A percentile compares a stretch with the other conserved stretches of the same genome.
phyloP scores from a whole-genome alignment of 2,888 invertebrate species.

The Anorthoa munda region DNA sequence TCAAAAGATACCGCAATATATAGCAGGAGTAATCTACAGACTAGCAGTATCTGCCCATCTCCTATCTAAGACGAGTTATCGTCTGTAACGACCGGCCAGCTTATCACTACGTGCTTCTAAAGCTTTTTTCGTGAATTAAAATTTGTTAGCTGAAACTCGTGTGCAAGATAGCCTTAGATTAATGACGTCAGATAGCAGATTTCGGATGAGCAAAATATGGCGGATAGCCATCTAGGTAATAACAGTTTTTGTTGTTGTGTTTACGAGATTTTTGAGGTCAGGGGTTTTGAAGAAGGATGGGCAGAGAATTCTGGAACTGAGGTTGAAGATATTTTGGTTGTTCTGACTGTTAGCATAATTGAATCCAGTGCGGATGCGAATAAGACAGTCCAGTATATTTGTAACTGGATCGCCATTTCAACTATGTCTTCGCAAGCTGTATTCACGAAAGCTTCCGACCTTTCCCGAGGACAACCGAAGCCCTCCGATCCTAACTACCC shows the following conservation, averaged over 20 bases:
- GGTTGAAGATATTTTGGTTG: background rate
- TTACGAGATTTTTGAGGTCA: constrained; percentile 31
- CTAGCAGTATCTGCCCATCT: constrained; percentile 62
- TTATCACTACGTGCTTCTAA: constrained; percentile 71
- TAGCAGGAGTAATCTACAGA: constrained; percentile 61
- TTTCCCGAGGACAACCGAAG: constrained; percentile 28
- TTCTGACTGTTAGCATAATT: background rate
- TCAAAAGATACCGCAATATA: constrained; percentile 54
- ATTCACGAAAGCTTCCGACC: constrained; percentile 5
- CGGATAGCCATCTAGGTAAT: constrained; percentile 54
- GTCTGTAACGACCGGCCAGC: constrained; percentile 65
- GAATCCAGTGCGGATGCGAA: too few species aligned
- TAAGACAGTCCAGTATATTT: background rate
- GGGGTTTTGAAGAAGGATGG: constrained; percentile 7
- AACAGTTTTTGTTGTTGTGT: constrained; percentile 44
- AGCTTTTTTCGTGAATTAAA: constrained; percentile 67
- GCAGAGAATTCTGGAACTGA: constrained; percentile 6
- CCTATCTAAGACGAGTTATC: constrained; percentile 68
- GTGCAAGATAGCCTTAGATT: constrained; percentile 66
- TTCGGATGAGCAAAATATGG: constrained; percentile 59
- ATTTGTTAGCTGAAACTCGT: constrained; percentile 59
- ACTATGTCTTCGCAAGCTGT: background rate
- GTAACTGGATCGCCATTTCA: background rate
- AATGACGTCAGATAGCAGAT: constrained; percentile 65
- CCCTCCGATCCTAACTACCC: constrained; percentile 35